Conservation (phyloP, 1,140 invertebrate species). For the Procambarus virginalis region DNA sequence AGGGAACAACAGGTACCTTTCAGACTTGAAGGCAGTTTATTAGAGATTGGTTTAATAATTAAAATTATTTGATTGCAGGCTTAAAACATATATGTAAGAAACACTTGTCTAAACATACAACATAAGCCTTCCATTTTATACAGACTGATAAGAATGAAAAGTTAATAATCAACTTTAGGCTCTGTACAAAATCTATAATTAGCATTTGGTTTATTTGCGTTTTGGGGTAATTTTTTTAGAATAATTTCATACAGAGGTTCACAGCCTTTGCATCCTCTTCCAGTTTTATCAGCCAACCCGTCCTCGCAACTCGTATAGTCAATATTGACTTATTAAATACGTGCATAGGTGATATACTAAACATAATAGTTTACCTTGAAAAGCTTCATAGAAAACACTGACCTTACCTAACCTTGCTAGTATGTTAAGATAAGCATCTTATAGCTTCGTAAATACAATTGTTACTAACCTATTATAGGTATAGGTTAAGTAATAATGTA, state of each 20-base stretch:
- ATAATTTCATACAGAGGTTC: not conserved
- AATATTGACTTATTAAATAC: no score
- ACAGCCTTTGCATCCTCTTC: constrained; percentile 6
- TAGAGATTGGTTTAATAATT: not conserved
- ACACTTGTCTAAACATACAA: not conserved
- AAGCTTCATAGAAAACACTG: no score
- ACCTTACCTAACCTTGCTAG: no score
- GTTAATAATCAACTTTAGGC: not conserved
- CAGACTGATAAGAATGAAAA: not conserved
- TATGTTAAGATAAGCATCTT: no score
- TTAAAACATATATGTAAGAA: not conserved
- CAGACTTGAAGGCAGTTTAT: not conserved
- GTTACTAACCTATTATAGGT: no score
- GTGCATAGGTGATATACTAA: no score
- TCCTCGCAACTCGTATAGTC: no score
- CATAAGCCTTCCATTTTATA: not conserved
- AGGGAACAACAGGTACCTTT: not conserved
- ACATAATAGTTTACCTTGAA: no score
- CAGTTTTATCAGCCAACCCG: not conserved
- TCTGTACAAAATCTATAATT: not conserved
- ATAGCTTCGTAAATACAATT: no score
- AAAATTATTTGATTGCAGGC: no score
- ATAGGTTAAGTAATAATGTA: no score
- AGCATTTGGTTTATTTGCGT: not conserved
- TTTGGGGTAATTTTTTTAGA: not conserved